Evolutionary conservation across 2,113 vertebrate genomes (phyloP).

Genomic region (Callospermophilus lateralis): DNA sequence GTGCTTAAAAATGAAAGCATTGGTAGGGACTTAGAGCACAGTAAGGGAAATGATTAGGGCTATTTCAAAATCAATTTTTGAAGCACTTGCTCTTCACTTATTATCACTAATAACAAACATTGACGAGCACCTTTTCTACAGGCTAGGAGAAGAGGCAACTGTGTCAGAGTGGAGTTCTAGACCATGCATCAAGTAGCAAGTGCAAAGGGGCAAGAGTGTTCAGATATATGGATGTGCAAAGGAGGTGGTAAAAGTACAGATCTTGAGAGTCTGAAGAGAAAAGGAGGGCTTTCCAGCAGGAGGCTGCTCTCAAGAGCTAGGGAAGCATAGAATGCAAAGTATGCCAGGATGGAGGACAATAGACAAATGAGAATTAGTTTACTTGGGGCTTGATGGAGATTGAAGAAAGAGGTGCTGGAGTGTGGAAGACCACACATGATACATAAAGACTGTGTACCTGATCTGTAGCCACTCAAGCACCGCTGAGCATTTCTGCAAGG

Average conservation of each 20-base stretch:
- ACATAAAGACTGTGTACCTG: not conserved
- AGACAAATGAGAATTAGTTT: not conserved
- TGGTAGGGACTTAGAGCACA: not conserved
- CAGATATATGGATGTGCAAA: not conserved
- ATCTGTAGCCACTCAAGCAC: not conserved
- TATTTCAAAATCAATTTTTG: not conserved
- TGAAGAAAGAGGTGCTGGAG: not conserved
- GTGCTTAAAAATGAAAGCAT: not conserved
- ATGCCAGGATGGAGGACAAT: not conserved
- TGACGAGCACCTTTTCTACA: not conserved
- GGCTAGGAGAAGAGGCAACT: not conserved
- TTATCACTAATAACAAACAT: not conserved
- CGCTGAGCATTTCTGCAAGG: not conserved
- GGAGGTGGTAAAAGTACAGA: not conserved
- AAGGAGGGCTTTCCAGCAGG: not conserved
- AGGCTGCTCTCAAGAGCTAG: not conserved
- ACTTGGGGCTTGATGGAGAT: not conserved
- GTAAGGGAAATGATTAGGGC: not conserved
- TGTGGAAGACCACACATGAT: not conserved
- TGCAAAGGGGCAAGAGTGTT: not conserved
- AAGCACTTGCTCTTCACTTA: not conserved
- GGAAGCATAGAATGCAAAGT: constrained; percentile 7
- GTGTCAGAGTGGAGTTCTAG: not conserved
- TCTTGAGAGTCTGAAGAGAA: not conserved
- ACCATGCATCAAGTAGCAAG: not conserved